These are phyloP conservation scores for Hyperoplus lanceolatus DNA, from an alignment of 2,797 vertebrate genomes.

Conservation along the genomic window DNA sequence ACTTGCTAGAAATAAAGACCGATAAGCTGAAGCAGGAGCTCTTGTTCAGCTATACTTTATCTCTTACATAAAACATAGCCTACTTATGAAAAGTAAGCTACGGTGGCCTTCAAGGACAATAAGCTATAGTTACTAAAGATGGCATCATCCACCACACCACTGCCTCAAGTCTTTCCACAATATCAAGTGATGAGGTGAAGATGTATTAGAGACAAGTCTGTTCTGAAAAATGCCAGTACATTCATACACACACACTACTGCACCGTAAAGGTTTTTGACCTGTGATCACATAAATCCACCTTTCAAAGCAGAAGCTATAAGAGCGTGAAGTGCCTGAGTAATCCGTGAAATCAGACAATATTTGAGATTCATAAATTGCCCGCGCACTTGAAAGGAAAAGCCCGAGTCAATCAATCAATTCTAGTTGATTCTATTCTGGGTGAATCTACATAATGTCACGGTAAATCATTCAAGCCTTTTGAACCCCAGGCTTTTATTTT, in stretches of 20 bases:
- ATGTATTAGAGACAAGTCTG: too few relatives aligned
- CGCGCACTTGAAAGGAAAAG: conserved; percentile 58
- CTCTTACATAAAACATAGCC: too few relatives aligned
- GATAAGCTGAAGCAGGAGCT: too few relatives aligned
- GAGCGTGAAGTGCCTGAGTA: conserved; percentile 38
- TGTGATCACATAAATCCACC: conserved; percentile 32
- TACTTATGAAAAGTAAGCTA: too few relatives aligned
- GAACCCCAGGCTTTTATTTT: conserved; percentile 57
- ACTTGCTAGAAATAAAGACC: too few relatives aligned
- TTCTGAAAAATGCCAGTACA: background rate
- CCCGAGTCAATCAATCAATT: conserved; percentile 56
- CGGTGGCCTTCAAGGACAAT: too few relatives aligned
- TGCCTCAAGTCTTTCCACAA: too few relatives aligned
- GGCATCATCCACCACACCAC: too few relatives aligned
- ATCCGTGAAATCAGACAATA: conserved; percentile 71
- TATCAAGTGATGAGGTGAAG: too few relatives aligned
- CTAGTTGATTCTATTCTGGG: conserved; percentile 6
- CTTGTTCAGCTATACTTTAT: too few relatives aligned
- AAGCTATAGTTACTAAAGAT: too few relatives aligned
- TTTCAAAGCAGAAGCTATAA: conserved; percentile 25
- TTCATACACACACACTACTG: conserved; percentile 70
- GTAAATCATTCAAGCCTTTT: conserved; percentile 62
- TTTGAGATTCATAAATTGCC: conserved; percentile 62
- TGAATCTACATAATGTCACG: conserved; percentile 57
- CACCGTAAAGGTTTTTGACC: conserved; percentile 52